Conservation (phyloP, 2,113 vertebrate species). For the Amphiprion ocellaris region DNA sequence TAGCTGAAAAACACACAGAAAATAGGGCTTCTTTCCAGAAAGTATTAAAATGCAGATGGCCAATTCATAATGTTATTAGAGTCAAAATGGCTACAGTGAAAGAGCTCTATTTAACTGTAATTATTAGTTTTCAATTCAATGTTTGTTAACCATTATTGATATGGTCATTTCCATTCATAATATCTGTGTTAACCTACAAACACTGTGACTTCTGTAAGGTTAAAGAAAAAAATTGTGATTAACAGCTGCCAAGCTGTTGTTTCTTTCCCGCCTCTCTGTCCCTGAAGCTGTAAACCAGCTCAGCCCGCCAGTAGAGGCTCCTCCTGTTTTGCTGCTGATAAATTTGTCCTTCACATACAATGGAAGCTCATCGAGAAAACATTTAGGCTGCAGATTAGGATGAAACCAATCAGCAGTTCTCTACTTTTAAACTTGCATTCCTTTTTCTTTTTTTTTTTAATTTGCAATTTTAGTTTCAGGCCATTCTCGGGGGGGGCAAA, state of each 20-base stretch:
- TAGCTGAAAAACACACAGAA: background rate
- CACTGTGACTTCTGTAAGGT: background rate
- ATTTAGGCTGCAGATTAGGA: slow-evolving; percentile 32
- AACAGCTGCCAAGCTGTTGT: slow-evolving; percentile 16
- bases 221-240: background rate
- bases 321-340: slow-evolving; percentile 55
- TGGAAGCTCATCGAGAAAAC: slow-evolving; percentile 31
- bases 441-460: slow-evolving; percentile 3
- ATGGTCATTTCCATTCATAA: too few species aligned
- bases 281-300: slow-evolving; percentile 36
- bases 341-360: slow-evolving; percentile 44
- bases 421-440: slow-evolving; percentile 15
- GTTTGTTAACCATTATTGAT: too few species aligned
- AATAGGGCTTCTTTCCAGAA: too few species aligned
- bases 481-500: slow-evolving; percentile 4
- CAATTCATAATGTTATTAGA: too few species aligned
- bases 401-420: slow-evolving; percentile 38
- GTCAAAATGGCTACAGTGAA: too few species aligned
- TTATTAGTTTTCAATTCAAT: background rate
- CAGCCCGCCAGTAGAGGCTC: slow-evolving; percentile 32
- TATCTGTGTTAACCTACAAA: background rate
- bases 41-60: too few species aligned
- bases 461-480: slow-evolving; percentile 2
- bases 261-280: background rate
- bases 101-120: background rate